Conservation (phyloP, 2,797 vertebrate genomes). For the Macroramphosus scolopax region DNA sequence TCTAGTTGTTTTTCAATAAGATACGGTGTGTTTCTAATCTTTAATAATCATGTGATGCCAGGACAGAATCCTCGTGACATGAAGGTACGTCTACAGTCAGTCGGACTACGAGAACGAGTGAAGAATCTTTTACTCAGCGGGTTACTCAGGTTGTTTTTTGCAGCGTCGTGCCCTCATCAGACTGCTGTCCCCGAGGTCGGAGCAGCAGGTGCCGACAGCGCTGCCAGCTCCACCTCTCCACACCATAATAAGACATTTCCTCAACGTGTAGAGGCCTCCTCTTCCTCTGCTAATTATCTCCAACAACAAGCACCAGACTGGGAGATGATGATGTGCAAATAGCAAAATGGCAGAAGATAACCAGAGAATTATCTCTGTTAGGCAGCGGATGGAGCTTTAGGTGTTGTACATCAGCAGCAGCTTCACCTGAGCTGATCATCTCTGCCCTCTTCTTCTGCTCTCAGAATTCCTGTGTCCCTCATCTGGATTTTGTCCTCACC, state of each 20-base stretch:
- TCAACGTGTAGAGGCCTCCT: constrained; percentile 48
- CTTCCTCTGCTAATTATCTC: constrained; percentile 61
- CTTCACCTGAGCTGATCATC: too few relatives aligned
- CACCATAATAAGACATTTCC: constrained; percentile 52
- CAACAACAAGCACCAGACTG: constrained; percentile 54
- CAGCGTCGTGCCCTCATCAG: constrained; percentile 26
- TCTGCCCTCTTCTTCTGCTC: constrained; percentile 69
- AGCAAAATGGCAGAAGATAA: constrained; percentile 46
- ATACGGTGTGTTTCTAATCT: too few relatives aligned
- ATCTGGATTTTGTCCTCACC: constrained; percentile 84
- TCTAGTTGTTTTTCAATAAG: too few relatives aligned
- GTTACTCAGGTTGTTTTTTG: constrained; percentile 37
- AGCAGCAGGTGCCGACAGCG: constrained; percentile 55
- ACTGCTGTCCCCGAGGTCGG: constrained; percentile 25
- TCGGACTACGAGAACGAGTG: too few relatives aligned
- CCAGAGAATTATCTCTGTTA: constrained; percentile 17
- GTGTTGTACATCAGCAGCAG: too few relatives aligned
- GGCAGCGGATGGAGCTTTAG: too few relatives aligned
- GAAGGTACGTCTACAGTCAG: too few relatives aligned
- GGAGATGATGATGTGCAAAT: constrained; percentile 55
- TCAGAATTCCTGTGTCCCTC: constrained; percentile 82
- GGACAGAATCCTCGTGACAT: too few relatives aligned
- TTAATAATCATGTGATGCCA: too few relatives aligned
- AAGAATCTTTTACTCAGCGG: too few relatives aligned
- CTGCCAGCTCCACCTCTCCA: constrained; percentile 62